Percentiles rank a stretch among this genome's conserved stretches.
These are phyloP conservation scores for Fundulus diaphanus DNA, from an alignment of 2,797 vertebrate genomes.

Conservation along the genomic window DNA sequence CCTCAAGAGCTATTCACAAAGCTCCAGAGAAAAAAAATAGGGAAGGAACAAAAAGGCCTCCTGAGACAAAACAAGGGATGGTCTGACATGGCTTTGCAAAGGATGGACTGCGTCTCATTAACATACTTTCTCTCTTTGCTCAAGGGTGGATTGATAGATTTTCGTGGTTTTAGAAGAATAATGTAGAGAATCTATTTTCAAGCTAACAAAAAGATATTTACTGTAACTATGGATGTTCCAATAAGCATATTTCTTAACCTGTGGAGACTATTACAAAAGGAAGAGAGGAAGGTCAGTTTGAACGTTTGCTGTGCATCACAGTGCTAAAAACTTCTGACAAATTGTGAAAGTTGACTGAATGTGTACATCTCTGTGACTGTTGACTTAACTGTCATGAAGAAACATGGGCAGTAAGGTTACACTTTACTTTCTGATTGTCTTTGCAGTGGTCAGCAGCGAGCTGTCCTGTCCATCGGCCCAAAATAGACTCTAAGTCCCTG, in stretches of 20 bases:
- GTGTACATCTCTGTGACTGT: not conserved
- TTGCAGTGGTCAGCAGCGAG: conserved; percentile 3
- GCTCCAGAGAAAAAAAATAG: not conserved
- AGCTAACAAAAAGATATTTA: not conserved
- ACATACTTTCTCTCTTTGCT: not conserved
- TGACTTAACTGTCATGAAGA: too few species aligned
- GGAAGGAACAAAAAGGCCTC: not conserved
- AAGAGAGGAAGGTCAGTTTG: not conserved
- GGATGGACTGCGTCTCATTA: not conserved
- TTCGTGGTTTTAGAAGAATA: not conserved
- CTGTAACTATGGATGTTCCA: not conserved
- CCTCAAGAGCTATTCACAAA: not conserved
- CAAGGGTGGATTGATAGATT: not conserved
- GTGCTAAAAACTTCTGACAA: too few species aligned
- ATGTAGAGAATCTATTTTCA: not conserved
- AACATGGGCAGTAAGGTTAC: not conserved
- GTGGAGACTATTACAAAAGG: too few species aligned
- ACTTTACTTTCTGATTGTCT: not conserved
- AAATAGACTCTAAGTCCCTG: not conserved
- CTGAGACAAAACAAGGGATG: not conserved
- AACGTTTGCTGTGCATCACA: not conserved
- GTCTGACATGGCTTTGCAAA: not conserved
- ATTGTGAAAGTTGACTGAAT: not conserved
- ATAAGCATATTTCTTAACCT: too few species aligned
- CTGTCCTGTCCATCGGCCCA: not conserved